Evolutionary conservation across 2,888 invertebrate genomes (phyloP), one percentile per base, ranked within the genome.

Genomic region (Pherbina coryleti): DNA sequence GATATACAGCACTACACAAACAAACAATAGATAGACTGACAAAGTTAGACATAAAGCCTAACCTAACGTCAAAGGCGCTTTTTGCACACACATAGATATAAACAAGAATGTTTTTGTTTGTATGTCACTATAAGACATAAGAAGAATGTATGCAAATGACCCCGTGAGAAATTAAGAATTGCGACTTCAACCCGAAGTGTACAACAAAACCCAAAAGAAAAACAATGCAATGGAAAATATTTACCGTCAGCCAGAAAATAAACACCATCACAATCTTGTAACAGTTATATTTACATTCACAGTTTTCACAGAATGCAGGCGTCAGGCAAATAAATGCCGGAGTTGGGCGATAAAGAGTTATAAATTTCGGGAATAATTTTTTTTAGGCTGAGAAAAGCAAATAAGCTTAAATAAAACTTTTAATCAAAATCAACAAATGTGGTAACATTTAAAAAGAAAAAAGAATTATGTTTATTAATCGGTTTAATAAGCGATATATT

Each of bases 111-210:
- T 19, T 25, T 62, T 5, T 64, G 17, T 64, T 5, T 44, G 9
- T 14, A 44, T 14, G 31, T n/a, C 28, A 9, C 28, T 4, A 22
- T 64, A 64, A 14, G 64, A 34, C 11, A 22, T n/a, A n/a, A n/a
- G n/a, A n/a, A n/a, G n/a, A n/a, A 62, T 17, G 28, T 17, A 62
- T 62, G 9, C n/a, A 66, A 67, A 67, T 67, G 67, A 67, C 67
- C 67, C 67, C 67, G 67, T 67, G 67, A 67, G 67, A 67, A 67
- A 19, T 67, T 11, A n/a, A 49, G 37, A 31, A 66, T 66, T n/a
- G 31, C 37, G 66, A 31, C 31, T 5, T 28, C 66, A 19, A 66
- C 19, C 34, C 25, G 37, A 7, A 11, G 7, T n/a, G n/a, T 37
- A 31, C 9, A n/a, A 19, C 67, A 67, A 44, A 31, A 67, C 5